Conservation (phyloP, 2,888 invertebrate genomes). For the Hemistola chrysoprasaria region DNA sequence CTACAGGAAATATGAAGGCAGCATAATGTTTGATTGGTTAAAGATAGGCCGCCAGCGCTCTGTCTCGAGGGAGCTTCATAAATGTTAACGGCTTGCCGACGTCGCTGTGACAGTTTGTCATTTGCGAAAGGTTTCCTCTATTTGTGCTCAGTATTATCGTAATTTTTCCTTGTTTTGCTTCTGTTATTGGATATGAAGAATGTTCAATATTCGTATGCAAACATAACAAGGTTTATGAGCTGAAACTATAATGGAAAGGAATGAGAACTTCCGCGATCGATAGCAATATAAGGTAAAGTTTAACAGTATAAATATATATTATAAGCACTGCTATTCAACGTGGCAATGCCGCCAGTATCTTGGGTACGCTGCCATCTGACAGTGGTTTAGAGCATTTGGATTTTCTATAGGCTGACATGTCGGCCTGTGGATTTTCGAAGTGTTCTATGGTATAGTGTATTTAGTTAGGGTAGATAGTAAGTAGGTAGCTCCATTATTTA, state of each 20-base stretch:
- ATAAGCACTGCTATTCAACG: too few species aligned
- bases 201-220: conserved; percentile 5
- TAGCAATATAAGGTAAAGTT: too few species aligned
- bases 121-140: conserved; percentile 30
- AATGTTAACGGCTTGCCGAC: conserved; percentile 52
- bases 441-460: too few species aligned
- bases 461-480: too few species aligned
- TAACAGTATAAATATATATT: too few species aligned
- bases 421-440: too few species aligned
- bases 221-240: background rate
- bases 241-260: background rate
- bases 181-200: conserved; percentile 16
- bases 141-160: conserved; percentile 19
- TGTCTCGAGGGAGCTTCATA: conserved; percentile 56
- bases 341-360: too few species aligned
- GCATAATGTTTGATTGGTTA: conserved; percentile 51
- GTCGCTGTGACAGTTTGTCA: conserved; percentile 31
- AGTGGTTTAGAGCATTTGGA: too few species aligned
- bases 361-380: too few species aligned
- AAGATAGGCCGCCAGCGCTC: conserved; percentile 53
- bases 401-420: too few species aligned
- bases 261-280: too few species aligned
- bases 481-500: too few species aligned
- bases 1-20: background rate
- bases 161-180: conserved; percentile 14